These are phyloP conservation scores for Pteropus rufus DNA, from an alignment of 2,797 vertebrate species.

Conservation along the genomic window DNA sequence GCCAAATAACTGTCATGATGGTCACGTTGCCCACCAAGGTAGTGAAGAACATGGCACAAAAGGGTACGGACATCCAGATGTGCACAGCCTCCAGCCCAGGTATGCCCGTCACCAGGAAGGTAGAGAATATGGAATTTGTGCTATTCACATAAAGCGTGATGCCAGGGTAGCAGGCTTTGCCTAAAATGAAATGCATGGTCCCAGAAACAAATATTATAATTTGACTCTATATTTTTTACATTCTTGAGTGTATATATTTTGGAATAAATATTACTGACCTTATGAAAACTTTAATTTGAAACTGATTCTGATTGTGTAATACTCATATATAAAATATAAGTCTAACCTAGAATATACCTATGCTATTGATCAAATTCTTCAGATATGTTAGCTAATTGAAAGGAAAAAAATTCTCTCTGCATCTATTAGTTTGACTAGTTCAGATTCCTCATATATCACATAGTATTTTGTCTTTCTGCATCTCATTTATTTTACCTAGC, in stretches of 20 bases:
- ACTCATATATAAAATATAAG: background rate
- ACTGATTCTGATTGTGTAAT: background rate
- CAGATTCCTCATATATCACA: background rate
- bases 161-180: background rate
- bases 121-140: background rate
- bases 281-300: background rate
- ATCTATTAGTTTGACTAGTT: background rate
- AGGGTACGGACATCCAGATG: slow-evolving; percentile 37
- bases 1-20: slow-evolving; percentile 29
- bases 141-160: background rate
- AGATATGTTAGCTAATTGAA: background rate
- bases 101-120: slow-evolving; percentile 54
- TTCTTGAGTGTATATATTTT: background rate
- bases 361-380: background rate
- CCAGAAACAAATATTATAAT: background rate
- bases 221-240: background rate
- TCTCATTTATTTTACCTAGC: background rate
- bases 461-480: background rate
- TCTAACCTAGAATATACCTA: background rate
- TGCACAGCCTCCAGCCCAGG: background rate
- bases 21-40: slow-evolving; percentile 4
- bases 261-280: background rate
- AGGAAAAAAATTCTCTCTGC: background rate
- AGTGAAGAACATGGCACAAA: slow-evolving; percentile 41
- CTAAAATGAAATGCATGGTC: background rate